Base-by-base conservation (phyloP, 2,888 invertebrate species). In the Chymomyza amoena region DNA sequence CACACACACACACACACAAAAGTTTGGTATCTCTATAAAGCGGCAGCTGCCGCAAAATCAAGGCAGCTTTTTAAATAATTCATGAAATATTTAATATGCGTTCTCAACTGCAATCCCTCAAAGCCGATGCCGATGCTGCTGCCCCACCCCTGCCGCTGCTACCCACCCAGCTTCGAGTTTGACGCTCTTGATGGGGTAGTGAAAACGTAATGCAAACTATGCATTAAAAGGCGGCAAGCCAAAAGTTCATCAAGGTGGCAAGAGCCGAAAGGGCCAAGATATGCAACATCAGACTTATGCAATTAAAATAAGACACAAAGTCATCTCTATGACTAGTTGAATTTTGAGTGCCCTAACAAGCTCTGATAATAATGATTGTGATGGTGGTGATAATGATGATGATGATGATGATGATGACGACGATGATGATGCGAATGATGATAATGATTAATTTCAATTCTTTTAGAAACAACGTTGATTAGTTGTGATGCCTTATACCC, bases 1-100 rank as follows among this genome's bases (percentile, higher is more conserved):
- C 13, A 13, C 13, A 45, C 39, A 2, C 13, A 45, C 13, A 45
- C 39, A 39, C 32, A 32, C 32, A 32, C 32, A 32, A 32, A 45
- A 45, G 39, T 45, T 45, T 45, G 13, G 39, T 10, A 32, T 5
- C 39, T 45, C 39, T 3, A 45, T 45, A 16, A 13, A 20, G 57
- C 39, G 61, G 61, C 61, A 61, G 36, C 39, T 32, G 39, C 59
- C 32, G 32, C 59, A 25, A n/a, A 18, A 57, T 25, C 57, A 57
- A 57, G 57, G 28, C 52, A 18, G 10, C 52, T 16, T 60, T 32
- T 60, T 78, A 78, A 78, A 78, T 78, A 78, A 78, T 78, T 78
- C 76, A 78, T 78, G 73, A 65, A 70, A 64, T 76, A 79, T 77
- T 76, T 79, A 68, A 79, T 68, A 70, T 68, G 66, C 76, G 76